Evolutionary conservation across 2,113 vertebrate genomes (phyloP), one percentile per base, ranked within the genome.

Genomic region (Entelurus aequoreus): DNA sequence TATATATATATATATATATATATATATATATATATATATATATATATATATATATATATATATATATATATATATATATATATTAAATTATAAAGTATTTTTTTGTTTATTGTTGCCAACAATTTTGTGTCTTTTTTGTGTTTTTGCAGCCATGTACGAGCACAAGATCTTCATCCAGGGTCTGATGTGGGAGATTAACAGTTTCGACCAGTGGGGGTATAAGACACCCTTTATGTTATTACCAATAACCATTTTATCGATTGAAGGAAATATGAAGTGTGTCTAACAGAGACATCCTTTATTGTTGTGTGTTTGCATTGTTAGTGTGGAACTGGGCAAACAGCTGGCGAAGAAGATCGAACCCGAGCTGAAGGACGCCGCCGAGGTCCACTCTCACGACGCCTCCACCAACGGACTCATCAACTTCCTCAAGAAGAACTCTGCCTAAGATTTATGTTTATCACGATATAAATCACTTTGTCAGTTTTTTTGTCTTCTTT

Each of bases 81-180:
- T 10, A 36, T 1, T 15, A 9, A 38, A 12, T 19, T 15, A 14
- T 49, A 2, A 0, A 8, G 12, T 47, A 2, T 16, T 60, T 51
- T 5, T 11, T 54, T 13, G 42, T 4, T 8, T 52, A 53, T 52
- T 1, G 50, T 79, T 52, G 37, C 2, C 8, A 53, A 53, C 8
- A 14, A 44, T 28, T 10, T 6, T 1, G 6, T 16, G 28, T 61
- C 6, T 64, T 49, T 12, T 66, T n/a, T 68, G 6, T 44, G 8
- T 68, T 67, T 63, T 85, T 53, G 6, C 77, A 99, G 96, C 95
- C 3, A 92, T 98, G 94, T 99, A 98, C 38, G 96, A 99, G 66
- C 97, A 99, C 87, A 99, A 99, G 90, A 99, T 99, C 90, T 99
- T 98, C 78, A 86, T 98, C 65, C 97, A 99, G 89, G 97, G 97